Conservation (phyloP, 1,140 invertebrate species). For the Tenebrio molitor region DNA sequence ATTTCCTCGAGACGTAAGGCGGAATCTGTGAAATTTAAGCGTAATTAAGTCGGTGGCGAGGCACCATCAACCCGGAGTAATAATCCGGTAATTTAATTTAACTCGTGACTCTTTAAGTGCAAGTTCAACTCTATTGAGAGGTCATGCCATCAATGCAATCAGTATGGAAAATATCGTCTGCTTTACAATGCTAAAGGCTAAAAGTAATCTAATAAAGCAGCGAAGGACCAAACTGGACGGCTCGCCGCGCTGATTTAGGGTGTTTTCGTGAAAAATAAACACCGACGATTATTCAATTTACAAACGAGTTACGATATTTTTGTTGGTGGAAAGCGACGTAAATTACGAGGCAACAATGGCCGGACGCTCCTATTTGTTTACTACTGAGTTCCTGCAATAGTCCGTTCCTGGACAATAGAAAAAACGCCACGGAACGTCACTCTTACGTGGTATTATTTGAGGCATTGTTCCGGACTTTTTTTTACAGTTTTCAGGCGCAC, state of each 20-base stretch:
- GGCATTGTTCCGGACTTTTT: too few relatives aligned
- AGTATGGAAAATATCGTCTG: slow-evolving; percentile 38
- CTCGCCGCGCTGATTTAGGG: not conserved
- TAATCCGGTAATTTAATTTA: slow-evolving; percentile 37
- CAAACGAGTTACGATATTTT: slow-evolving; percentile 26
- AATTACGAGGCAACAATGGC: slow-evolving; percentile 27
- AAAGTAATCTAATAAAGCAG: slow-evolving; percentile 28
- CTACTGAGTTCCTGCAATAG: slow-evolving; percentile 16
- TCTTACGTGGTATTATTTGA: too few relatives aligned
- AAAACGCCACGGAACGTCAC: not conserved
- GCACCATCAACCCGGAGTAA: slow-evolving; percentile 19
- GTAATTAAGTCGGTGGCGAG: not conserved
- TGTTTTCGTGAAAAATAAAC: not conserved
- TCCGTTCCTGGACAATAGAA: slow-evolving; percentile 16
- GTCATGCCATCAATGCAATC: slow-evolving; percentile 37
- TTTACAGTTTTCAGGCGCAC: too few relatives aligned
- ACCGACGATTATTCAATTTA: slow-evolving; percentile 16
- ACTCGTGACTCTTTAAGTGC: slow-evolving; percentile 44
- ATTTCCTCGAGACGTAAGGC: not conserved
- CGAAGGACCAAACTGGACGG: not conserved
- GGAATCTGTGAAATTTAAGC: not conserved
- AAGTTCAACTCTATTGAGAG: slow-evolving; percentile 53
- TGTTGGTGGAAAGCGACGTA: slow-evolving; percentile 24
- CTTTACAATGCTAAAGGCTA: slow-evolving; percentile 32
- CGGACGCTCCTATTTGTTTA: slow-evolving; percentile 38